Evolutionary conservation across 2,888 invertebrate species (phyloP).

Genomic region (Cosmia trapezina): DNA sequence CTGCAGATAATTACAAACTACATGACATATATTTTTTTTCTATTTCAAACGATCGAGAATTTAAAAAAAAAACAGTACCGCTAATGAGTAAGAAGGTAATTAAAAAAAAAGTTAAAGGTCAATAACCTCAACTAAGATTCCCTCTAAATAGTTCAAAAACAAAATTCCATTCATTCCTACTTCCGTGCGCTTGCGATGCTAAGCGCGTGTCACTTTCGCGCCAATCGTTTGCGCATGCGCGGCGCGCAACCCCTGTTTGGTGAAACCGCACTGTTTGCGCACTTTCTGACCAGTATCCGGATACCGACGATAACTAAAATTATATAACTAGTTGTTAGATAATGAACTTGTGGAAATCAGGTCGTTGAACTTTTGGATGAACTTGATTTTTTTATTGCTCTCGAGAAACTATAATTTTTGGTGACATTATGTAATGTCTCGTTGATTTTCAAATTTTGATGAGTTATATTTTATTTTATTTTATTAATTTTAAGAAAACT

Average conservation of each 20-base stretch:
- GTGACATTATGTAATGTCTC: not conserved
- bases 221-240: slow-evolving; percentile 75
- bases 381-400: slow-evolving; percentile 39
- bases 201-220: slow-evolving; percentile 80
- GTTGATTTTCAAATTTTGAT: not conserved
- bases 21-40: not conserved
- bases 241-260: slow-evolving; percentile 79
- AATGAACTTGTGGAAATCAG: slow-evolving; percentile 63
- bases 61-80: not conserved
- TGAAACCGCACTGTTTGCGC: slow-evolving; percentile 81
- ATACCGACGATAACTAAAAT: slow-evolving; percentile 73
- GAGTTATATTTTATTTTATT: not conserved
- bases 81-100: not conserved
- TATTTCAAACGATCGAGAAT: not conserved
- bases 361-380: slow-evolving; percentile 66
- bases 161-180: slow-evolving; percentile 62
- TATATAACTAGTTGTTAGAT: slow-evolving; percentile 69
- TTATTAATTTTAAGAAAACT: too few species aligned
- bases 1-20: not conserved
- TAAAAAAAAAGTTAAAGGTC: slow-evolving; percentile 16
- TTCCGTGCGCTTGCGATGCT: slow-evolving; percentile 75
- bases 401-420: not conserved
- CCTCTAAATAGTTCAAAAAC: slow-evolving; percentile 57
- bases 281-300: slow-evolving; percentile 85
- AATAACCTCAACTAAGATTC: slow-evolving; percentile 17